Conservation (phyloP, 1,140 invertebrate species). For the Notospermus geniculatus region DNA sequence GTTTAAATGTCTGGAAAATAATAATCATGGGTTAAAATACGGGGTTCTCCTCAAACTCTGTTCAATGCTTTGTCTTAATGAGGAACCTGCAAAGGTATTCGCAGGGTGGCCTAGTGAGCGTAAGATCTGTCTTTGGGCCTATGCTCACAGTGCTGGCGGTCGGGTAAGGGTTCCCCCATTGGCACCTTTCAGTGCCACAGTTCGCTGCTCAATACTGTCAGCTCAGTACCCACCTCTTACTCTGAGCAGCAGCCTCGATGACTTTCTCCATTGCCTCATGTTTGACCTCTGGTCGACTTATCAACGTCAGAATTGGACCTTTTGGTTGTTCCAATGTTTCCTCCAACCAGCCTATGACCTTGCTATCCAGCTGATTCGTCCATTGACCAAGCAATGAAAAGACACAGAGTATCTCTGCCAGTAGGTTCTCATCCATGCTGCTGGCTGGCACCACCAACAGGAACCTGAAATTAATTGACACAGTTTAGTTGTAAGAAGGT, state of each 20-base stretch:
- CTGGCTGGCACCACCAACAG: slow-evolving; percentile 43
- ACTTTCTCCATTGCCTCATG: slow-evolving; percentile 29
- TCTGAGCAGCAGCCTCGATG: not conserved
- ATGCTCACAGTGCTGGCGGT: too few relatives aligned
- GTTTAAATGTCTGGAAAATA: slow-evolving; percentile 15
- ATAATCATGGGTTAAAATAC: too few relatives aligned
- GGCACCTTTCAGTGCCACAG: too few relatives aligned
- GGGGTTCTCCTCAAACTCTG: too few relatives aligned
- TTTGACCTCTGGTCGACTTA: slow-evolving; percentile 32
- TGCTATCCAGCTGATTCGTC: slow-evolving; percentile 27
- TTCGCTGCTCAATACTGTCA: too few relatives aligned
- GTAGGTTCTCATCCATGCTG: slow-evolving; percentile 39
- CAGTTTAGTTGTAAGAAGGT: too few relatives aligned
- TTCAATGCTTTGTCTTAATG: too few relatives aligned
- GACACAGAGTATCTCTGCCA: slow-evolving; percentile 43
- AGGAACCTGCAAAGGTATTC: too few relatives aligned
- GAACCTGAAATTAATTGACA: slow-evolving; percentile 48
- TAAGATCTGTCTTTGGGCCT: too few relatives aligned
- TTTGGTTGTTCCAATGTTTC: slow-evolving; percentile 41
- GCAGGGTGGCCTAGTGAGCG: too few relatives aligned
- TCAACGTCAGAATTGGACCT: slow-evolving; percentile 41
- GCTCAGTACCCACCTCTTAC: too few relatives aligned
- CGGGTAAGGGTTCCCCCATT: too few relatives aligned
- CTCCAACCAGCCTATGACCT: slow-evolving; percentile 39
- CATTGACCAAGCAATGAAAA: slow-evolving; percentile 33